phyloP scores from a whole-genome alignment of 1,140 invertebrate genomes.

The Drosophila cardini region DNA sequence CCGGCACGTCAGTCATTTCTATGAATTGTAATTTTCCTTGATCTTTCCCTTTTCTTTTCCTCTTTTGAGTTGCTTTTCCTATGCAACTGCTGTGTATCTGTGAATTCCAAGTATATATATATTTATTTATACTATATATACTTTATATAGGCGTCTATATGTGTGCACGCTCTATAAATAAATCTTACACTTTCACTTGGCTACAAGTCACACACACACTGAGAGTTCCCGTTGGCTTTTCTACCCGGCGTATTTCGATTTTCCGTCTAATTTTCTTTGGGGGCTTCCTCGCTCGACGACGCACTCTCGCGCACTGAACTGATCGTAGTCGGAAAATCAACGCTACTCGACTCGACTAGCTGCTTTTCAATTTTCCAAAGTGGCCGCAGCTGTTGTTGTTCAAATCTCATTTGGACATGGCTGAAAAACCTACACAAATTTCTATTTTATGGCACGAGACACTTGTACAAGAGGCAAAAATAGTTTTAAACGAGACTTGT shows the following conservation, averaged over 20 bases:
- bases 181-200: constrained; percentile 77
- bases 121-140: constrained; percentile 1
- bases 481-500: constrained; percentile 1
- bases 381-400: constrained; percentile 69
- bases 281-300: constrained; percentile 68
- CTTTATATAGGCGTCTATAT: constrained; percentile 30
- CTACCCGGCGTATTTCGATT: constrained; percentile 15
- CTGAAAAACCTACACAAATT: constrained; percentile 71
- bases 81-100: constrained; percentile 36
- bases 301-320: constrained; percentile 82
- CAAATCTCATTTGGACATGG: constrained; percentile 56
- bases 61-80: constrained; percentile 6
- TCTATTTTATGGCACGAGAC: constrained; percentile 55
- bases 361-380: constrained; percentile 68
- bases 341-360: constrained; percentile 11
- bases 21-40: no score
- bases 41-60: constrained; percentile 5
- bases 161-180: constrained; percentile 64
- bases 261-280: constrained; percentile 22
- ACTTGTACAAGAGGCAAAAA: background rate
- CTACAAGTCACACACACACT: constrained; percentile 44
- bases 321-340: constrained; percentile 51
- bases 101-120: constrained; percentile 29
- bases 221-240: constrained; percentile 59
- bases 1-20: constrained; percentile 87